Base-by-base conservation (phyloP, 1,140 invertebrate genomes). In the Aphaenogaster floridana region DNA sequence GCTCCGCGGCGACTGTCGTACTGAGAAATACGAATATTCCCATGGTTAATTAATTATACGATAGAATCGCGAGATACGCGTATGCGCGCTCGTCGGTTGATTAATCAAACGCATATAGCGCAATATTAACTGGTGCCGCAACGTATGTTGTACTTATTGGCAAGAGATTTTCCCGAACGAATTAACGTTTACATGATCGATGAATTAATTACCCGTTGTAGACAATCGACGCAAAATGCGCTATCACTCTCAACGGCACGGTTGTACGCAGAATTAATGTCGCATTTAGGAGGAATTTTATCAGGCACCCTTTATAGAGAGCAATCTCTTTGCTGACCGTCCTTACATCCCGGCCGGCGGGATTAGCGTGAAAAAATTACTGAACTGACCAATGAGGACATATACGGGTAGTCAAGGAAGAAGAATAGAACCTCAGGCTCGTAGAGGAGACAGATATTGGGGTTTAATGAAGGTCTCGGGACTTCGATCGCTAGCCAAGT, bases 391-490 rank as follows among this genome's bases (percentile, higher is more conserved):
- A 74, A 61, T 48, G 69, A 8, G 28, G n/a, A 59, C 52, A 61
- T 17, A 84, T 84, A 84, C 80, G 68, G 54, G 54, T 50, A 68
- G 17, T 9, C 54, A 17, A 48, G 28, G 7, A 84, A 50, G 50
- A 45, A 52, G 69, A 63, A 76, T 84, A 84, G 61, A 57, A 21
- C 9, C 28, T 61, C 28, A 5, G 5, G 3, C 28, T 64, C 48
- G 48, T 42, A 76, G 11, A 45, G 5, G 8, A 78, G 74, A 77
- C 48, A 66, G 59, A 86, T 78, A 86, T 86, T 54, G 61, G 36
- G 48, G 59, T 86, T 86, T 78, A 86, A 86, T 86, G 45, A 77
- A 78, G 59, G 71, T 85, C 81, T 54, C 34, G 36, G 21, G 48
- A 45, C 48, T 84, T 84, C n/a, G 42, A 64, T 48, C 48, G 48